Base-by-base conservation (phyloP, 2,113 vertebrate species). In the Petrocephalus zakoni region DNA sequence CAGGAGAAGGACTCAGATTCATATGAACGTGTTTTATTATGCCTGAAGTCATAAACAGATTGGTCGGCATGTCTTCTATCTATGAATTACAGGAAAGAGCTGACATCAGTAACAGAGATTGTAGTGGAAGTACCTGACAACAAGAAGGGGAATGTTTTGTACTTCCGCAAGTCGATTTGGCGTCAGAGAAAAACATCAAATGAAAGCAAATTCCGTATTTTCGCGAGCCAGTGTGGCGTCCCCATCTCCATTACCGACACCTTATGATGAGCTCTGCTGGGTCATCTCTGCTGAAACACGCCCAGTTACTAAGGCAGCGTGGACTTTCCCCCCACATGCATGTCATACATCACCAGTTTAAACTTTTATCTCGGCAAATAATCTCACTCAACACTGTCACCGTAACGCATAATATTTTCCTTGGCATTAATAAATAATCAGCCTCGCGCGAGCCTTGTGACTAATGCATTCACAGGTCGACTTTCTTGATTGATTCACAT, bases 331-430 rank as follows among this genome's bases (percentile, higher is more conserved):
- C 82, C 49, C 46, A 22, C 49, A 52, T 85, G 82, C 49, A n/a
- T 85, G 82, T 25, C 22, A 85, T 85, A 85, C 49, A 21, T 85
- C 10, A 85, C 49, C 82, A 51, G 82, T 85, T 85, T 85, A 85
- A 85, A 85, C 47, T 85, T 85, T 85, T 52, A 85, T 51, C 82
- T 85, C 46, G 46, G 49, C 46, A 85, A 85, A 52, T 52, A 25
- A 51, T 25, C 82, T 52, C 46, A 85, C 82, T 51, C 21, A 49
- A n/a, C 82, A 85, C 46, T 85, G 49, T 21, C n/a, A 51, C 47
- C 34, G 72, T 85, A 85, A 51, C 82, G 11, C 49, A 25, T 85
- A 78, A 42, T 42, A 78, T 78, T 42, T 29, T 42, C 72, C 72
- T 37, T 37, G 72, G 5, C 34, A 78, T 78, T 78, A 78, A 78